phyloP scores from a whole-genome alignment of 2,797 vertebrate genomes.

The Poecilia gillii region DNA sequence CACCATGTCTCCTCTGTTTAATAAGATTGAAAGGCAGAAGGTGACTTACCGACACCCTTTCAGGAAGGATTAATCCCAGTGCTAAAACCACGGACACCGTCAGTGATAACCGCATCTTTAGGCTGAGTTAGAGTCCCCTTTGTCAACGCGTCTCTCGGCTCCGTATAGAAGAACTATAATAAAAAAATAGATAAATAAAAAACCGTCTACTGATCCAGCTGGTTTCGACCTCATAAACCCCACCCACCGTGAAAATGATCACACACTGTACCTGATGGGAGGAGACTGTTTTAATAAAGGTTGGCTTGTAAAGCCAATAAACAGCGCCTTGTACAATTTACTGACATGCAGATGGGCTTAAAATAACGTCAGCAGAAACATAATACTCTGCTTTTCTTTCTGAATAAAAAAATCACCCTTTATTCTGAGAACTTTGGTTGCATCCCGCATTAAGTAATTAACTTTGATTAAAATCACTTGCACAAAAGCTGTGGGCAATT shows the following conservation, averaged over 20 bases:
- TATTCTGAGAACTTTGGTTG: neutral
- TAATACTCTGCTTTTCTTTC: neutral
- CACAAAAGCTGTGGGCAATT: neutral
- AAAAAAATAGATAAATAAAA: neutral
- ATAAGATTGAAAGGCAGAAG: neutral
- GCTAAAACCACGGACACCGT: neutral
- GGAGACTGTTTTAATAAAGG: neutral
- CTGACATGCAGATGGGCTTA: neutral
- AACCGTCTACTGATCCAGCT: neutral
- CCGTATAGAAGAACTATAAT: constrained; percentile 11
- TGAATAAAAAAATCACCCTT: neutral
- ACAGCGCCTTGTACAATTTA: neutral
- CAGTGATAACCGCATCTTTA: constrained; percentile 35
- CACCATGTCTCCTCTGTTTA: neutral
- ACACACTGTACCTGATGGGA: neutral
- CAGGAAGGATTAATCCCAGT: neutral
- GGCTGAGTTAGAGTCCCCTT: neutral
- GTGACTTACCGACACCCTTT: constrained; percentile 39
- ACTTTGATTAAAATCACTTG: too few species aligned
- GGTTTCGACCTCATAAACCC: neutral
- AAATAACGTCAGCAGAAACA: neutral
- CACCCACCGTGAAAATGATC: constrained; percentile 27
- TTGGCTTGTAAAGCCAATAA: neutral
- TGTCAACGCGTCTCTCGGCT: neutral
- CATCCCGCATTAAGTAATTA: neutral